These are phyloP conservation scores for Meghimatium bilineatum DNA, from an alignment of 2,888 invertebrate species.

Conservation along the genomic window DNA sequence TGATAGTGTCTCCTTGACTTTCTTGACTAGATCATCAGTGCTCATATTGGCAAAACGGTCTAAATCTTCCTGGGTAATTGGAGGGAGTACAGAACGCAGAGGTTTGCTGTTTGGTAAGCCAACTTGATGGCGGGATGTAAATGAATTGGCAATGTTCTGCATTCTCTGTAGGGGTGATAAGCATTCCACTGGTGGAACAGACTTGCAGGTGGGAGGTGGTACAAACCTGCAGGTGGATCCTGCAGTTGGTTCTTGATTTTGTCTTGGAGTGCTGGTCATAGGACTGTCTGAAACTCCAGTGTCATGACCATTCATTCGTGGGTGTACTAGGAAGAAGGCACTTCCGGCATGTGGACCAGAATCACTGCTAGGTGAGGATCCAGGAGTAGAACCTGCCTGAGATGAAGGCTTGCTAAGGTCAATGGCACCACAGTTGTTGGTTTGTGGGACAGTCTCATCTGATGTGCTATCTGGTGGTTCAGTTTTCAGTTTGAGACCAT, in stretches of 20 bases:
- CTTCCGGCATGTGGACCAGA: conserved; percentile 74
- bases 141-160: conserved; percentile 98
- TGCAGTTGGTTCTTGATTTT: conserved; percentile 78
- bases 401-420: conserved; percentile 70
- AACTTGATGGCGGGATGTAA: conserved; percentile 85
- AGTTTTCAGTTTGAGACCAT: conserved; percentile 58
- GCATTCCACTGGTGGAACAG: conserved; percentile 80
- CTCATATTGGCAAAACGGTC: conserved; percentile 98
- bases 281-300: conserved; percentile 49
- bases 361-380: conserved; percentile 53
- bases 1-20: conserved; percentile 80
- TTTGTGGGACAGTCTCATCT: conserved; percentile 60
- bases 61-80: conserved; percentile 98
- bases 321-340: conserved; percentile 90
- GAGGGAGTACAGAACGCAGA: conserved; percentile 95
- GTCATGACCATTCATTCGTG: conserved; percentile 76
- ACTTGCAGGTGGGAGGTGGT: conserved; percentile 80
- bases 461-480: conserved; percentile 68
- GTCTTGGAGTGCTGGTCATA: conserved; percentile 48
- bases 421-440: conserved; percentile 62
- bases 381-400: conserved; percentile 62
- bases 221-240: conserved; percentile 80
- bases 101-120: conserved; percentile 81
- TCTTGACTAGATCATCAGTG: conserved; percentile 98
- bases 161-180: conserved; percentile 96